A percentile compares a stretch with the other conserved stretches of the same genome.
These are phyloP conservation scores for Colinus virginianus DNA, from an alignment of 2,113 vertebrate genomes.

Conservation along the genomic window DNA sequence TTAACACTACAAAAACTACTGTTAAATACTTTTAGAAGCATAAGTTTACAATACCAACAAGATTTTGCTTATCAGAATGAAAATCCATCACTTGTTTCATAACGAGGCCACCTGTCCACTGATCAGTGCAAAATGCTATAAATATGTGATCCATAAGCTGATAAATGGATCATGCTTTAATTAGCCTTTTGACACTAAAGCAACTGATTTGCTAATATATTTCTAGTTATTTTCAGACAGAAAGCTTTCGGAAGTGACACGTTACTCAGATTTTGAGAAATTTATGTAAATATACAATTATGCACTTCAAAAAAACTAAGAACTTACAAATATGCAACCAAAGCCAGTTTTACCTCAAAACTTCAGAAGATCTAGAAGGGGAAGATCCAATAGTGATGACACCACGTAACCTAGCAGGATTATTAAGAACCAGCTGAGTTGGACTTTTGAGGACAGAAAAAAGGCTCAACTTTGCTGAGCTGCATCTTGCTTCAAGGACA, in stretches of 20 bases:
- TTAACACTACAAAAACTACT: background rate
- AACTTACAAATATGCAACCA: background rate
- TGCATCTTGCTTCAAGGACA: background rate
- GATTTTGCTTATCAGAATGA: background rate
- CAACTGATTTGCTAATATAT: background rate
- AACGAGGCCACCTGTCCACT: background rate
- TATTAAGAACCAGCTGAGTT: background rate
- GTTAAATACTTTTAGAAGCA: background rate
- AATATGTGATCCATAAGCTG: background rate
- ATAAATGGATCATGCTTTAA: background rate
- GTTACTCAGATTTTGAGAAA: background rate
- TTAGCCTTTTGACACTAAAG: background rate
- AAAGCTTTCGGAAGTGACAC: background rate
- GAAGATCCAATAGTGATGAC: background rate
- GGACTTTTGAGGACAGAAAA: background rate
- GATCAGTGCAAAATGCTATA: background rate
- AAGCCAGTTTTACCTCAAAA: background rate
- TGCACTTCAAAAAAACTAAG: background rate
- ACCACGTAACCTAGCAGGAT: background rate
- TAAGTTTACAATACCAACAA: background rate
- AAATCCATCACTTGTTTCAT: background rate
- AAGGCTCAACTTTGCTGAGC: background rate
- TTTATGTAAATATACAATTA: background rate
- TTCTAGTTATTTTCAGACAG: background rate
- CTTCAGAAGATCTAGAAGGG: too few species aligned